These are phyloP conservation scores for Myopa tessellatipennis DNA, from an alignment of 2,888 invertebrate species.

Conservation along the genomic window DNA sequence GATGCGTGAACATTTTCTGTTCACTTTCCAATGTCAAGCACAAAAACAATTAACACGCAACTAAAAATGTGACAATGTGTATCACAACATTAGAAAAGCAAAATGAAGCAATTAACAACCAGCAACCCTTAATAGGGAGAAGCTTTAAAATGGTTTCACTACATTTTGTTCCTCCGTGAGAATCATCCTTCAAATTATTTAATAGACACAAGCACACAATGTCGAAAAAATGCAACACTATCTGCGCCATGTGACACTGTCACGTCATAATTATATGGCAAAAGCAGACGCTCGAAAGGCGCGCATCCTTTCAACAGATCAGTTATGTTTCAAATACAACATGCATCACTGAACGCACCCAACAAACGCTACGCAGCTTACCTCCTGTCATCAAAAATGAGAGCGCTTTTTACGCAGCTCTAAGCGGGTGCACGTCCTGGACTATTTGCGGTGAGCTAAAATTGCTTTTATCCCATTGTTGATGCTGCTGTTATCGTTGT, in stretches of 20 bases:
- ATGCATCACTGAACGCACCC: conserved; percentile 3
- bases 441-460: conserved; percentile 40
- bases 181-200: background rate
- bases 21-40: too few relatives aligned
- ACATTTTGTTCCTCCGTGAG: background rate
- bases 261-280: conserved; percentile 47
- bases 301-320: conserved; percentile 18
- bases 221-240: background rate
- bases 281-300: conserved; percentile 23
- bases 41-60: too few relatives aligned
- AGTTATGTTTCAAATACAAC: background rate
- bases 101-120: conserved; percentile 27
- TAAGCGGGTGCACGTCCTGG: conserved; percentile 29
- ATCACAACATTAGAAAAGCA: conserved; percentile 4
- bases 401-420: conserved; percentile 28
- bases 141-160: conserved; percentile 17
- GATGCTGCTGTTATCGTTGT: conserved; percentile 21
- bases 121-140: conserved; percentile 6
- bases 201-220: background rate
- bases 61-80: background rate
- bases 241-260: conserved; percentile 49
- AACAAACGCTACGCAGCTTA: background rate
- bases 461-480: conserved; percentile 42
- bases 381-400: background rate
- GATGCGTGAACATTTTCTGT: too few relatives aligned